phyloP scores from a whole-genome alignment of 2,888 invertebrate species.

The Orthonevra nobilis region DNA sequence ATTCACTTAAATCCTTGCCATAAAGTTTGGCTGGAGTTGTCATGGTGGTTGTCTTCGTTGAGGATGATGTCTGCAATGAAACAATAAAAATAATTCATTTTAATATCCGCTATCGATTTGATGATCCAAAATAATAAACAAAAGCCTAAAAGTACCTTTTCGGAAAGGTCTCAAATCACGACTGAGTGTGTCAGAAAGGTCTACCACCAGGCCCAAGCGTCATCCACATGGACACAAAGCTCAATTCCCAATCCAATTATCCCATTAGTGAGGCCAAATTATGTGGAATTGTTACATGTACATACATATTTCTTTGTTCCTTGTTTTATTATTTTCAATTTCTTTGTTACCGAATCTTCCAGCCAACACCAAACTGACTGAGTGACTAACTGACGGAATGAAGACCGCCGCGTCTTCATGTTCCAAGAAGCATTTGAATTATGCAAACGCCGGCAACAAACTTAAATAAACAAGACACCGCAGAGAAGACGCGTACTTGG shows the following conservation, averaged over 20 bases:
- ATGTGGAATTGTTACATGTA: conserved; percentile 45
- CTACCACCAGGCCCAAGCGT: conserved; percentile 18
- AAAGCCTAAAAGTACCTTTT: conserved; percentile 15
- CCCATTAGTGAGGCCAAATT: conserved; percentile 57
- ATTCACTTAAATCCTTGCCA: conserved; percentile 93
- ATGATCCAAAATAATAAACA: no score
- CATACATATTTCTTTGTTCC: conserved; percentile 17
- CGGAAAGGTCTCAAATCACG: conserved; percentile 54
- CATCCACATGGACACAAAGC: conserved; percentile 13
- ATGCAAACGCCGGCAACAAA: conserved; percentile 52
- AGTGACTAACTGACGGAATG: conserved; percentile 28
- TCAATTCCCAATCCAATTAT: conserved; percentile 67
- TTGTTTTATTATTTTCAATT: conserved; percentile 24
- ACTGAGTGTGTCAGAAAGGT: conserved; percentile 62
- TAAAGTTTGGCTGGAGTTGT: conserved; percentile 94
- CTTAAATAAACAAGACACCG: conserved; percentile 3
- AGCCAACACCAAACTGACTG: conserved; percentile 17
- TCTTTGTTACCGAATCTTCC: conserved; percentile 61
- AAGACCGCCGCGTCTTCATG: conserved; percentile 36
- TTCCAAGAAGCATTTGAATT: conserved; percentile 52
- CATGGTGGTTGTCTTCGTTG: conserved; percentile 93
- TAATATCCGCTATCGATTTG: no score
- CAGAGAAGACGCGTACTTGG: neutral
- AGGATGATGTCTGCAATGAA: conserved; percentile 89
- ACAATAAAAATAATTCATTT: no score